Base-by-base conservation (phyloP, 2,888 invertebrate genomes). In the Amphimallon solstitiale region DNA sequence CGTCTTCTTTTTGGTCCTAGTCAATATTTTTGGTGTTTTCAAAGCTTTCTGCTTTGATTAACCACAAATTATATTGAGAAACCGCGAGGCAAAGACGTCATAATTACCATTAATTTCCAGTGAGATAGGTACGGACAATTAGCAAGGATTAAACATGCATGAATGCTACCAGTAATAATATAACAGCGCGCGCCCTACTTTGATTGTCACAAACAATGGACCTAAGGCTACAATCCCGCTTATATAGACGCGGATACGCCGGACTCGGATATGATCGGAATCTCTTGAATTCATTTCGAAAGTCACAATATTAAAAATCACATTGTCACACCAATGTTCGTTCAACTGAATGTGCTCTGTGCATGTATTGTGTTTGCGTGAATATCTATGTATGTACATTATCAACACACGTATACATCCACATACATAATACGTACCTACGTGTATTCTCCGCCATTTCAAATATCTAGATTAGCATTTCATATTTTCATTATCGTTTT, bases 31-130 rank as follows among this genome's bases (percentile, higher is more conserved):
- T n/a, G n/a, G 6, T 29, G 9, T 29, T 7, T 29, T 29, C 9
- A 29, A 2, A 29, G 5, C 23, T 4, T 23, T 23, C 23, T 2
- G 23, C 9, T 5, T 1, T 7, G 29, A 29, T 29, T 5, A 1
- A 1, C 9, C 5, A 9, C 9, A 29, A 29, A 29, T 64, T 48
- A 64, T 64, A 59, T 48, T 56, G 21, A 46, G 59, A 45, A 56
- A 21, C 35, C 56, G 19, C 37, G 21, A 37, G 56, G 46, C 38
- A 63, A 63, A 66, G 65, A 67, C 54, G 71, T 71, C 71, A 71
- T 69, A 71, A 69, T 69, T 68, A 63, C 69, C 69, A 71, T 71
- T 71, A 71, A 69, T 71, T 71, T 68, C 66, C 67, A 61, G 67
- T 54, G 67, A 71, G 71, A 71, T 71, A 63, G 69, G 66, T 69